phyloP scores from a whole-genome alignment of 2,797 vertebrate species.

The Coreius guichenoti region DNA sequence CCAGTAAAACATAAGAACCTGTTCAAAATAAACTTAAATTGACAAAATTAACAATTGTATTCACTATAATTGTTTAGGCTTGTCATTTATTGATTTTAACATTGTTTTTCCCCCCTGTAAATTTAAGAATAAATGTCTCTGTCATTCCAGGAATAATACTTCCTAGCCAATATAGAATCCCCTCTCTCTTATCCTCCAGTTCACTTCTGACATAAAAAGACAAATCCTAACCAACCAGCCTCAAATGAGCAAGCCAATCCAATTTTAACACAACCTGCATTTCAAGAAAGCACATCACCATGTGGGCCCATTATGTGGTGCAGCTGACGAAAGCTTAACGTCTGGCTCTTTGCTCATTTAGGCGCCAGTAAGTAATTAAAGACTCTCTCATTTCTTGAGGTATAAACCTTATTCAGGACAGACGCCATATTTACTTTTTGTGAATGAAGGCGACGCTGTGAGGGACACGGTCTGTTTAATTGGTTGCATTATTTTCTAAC shows the following conservation, averaged over 20 bases:
- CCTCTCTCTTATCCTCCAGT: neutral
- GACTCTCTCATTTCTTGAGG: neutral
- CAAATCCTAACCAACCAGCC: slow-evolving; percentile 72
- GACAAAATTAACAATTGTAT: neutral
- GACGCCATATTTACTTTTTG: slow-evolving; percentile 3
- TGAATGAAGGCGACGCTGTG: neutral
- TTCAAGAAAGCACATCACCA: slow-evolving; percentile 56
- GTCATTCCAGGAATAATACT: neutral
- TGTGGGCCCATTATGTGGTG: slow-evolving; percentile 30
- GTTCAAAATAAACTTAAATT: neutral
- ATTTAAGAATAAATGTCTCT: neutral
- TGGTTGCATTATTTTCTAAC: neutral
- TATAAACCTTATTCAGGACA: neutral
- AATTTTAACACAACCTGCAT: slow-evolving; percentile 69
- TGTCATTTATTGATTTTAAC: neutral
- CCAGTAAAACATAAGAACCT: neutral
- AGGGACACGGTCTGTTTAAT: neutral
- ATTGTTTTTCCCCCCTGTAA: neutral
- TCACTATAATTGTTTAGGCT: neutral
- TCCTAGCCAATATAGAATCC: neutral
- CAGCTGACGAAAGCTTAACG: slow-evolving; percentile 5
- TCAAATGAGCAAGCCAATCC: slow-evolving; percentile 69
- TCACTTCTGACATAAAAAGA: slow-evolving; percentile 65
- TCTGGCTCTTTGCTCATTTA: slow-evolving; percentile 39
- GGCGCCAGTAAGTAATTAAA: slow-evolving; percentile 37